Evolutionary conservation across 2,113 vertebrate genomes (phyloP).

Genomic region (Melanotaenia duboulayi): DNA sequence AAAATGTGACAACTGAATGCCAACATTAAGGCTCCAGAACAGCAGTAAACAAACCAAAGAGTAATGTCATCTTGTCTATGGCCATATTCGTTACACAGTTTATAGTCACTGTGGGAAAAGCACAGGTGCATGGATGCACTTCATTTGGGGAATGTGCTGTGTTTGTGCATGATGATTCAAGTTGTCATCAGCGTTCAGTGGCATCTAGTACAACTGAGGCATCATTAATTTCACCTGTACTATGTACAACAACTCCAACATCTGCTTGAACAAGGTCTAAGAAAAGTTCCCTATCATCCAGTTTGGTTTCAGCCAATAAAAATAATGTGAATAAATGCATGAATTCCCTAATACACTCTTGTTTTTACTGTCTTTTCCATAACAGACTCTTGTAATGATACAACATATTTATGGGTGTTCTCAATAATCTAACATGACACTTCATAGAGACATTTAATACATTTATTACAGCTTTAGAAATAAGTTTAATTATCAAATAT

Average conservation of each 20-base stretch:
- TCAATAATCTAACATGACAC: conserved; percentile 19
- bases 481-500: conserved; percentile 25
- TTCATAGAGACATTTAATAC: conserved; percentile 18
- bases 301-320: too few relatives aligned
- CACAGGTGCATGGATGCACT: neutral
- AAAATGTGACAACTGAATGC: neutral
- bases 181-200: neutral
- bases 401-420: conserved; percentile 21
- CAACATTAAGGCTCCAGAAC: neutral
- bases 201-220: too few relatives aligned
- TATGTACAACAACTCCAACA: too few relatives aligned
- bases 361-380: too few relatives aligned
- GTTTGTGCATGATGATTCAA: neutral
- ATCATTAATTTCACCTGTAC: too few relatives aligned
- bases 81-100: neutral
- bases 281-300: too few relatives aligned
- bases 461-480: conserved; percentile 32
- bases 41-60: neutral
- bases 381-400: neutral
- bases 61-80: neutral
- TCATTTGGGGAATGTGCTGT: neutral
- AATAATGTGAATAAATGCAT: neutral
- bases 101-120: neutral
- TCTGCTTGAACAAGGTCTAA: too few relatives aligned
- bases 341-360: neutral